Conservation (phyloP, 2,888 invertebrate species). For the Merodon equestris region DNA sequence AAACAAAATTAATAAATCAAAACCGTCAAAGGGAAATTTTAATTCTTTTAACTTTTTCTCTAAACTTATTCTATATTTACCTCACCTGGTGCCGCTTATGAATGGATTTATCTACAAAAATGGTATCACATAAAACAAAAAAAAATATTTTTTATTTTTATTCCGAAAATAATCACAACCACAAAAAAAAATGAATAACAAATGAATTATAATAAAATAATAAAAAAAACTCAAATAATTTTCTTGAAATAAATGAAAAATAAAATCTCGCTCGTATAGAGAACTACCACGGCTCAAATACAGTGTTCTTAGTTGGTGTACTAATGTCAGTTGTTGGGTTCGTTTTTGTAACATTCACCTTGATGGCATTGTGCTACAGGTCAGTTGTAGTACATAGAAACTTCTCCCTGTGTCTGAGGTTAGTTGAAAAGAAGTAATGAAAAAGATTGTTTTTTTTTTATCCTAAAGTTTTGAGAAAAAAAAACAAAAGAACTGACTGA, state of each 20-base stretch:
- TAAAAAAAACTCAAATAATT: constrained; percentile 18
- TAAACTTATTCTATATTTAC: constrained; percentile 61
- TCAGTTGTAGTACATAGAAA: constrained; percentile 99
- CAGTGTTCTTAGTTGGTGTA: constrained; percentile 97
- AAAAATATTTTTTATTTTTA: neutral
- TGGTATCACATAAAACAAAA: constrained; percentile 45
- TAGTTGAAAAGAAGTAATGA: constrained; percentile 92
- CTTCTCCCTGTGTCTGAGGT: constrained; percentile 99
- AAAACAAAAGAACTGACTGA: constrained; percentile 59
- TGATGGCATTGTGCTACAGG: constrained; percentile 99
- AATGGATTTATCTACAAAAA: constrained; percentile 54
- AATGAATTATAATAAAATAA: constrained; percentile 23
- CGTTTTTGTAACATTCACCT: constrained; percentile 99
- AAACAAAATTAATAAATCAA: constrained; percentile 25
- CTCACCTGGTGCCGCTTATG: constrained; percentile 56
- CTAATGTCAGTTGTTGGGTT: constrained; percentile 99
- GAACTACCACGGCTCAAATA: constrained; percentile 98
- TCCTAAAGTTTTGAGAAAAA: constrained; percentile 62
- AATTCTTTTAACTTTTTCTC: constrained; percentile 54
- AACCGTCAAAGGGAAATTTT: constrained; percentile 18
- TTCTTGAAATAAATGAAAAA: constrained; percentile 39
- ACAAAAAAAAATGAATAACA: constrained; percentile 31
- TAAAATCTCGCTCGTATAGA: constrained; percentile 82
- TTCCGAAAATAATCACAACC: constrained; percentile 22
- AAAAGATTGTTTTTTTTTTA: constrained; percentile 73